Evolutionary conservation across 2,888 invertebrate genomes (phyloP), one percentile per base, ranked within the genome.

Genomic region (Stenotaenia linearis): DNA sequence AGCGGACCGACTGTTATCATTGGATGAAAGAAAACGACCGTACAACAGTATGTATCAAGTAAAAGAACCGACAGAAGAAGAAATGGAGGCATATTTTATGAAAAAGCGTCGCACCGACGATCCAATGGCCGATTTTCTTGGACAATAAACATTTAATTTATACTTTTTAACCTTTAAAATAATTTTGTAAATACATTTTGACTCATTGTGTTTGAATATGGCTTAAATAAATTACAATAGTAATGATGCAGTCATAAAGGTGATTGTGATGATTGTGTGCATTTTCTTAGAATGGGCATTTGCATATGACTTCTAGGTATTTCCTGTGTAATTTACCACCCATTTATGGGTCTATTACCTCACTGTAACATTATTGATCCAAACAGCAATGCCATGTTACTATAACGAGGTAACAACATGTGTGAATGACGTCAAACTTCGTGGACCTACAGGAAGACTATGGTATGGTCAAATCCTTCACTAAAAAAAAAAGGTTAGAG

Each of bases 81-180:
- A 98, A 86, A 90, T 97, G 85, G 98, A 98, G 86, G 96, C 96
- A 0, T 98, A 93, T 88, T 91, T 92, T 85, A 92, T 95, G 89
- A 97, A 95, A 86, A 89, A 93, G 79, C 88, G 90, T 79, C 89
- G 95, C 61, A 92, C 92, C 0, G 95, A 96, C 82, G 98, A 99
- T 88, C 98, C 98, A 0, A 98, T 98, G 98, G 90, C 91, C 79
- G 91, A 93, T 81, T 93, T 93, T 87, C 82, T 88, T 61, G 82
- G 83, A 30, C 81, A 83, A 40, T 75, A 76, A 79, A 1, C 9
- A 1, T 37, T 32, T 32, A 32, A 32, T 6, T 6, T 32, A n/a
- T n/a, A n/a, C n/a, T n/a, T n/a, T n/a, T n/a, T n/a, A n/a, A n/a
- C n/a, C n/a, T n/a, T n/a, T n/a, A 32, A 32, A 32, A 32, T 9